Percentiles rank a stretch among this genome's conserved stretches.
Evolutionary conservation across 1,140 invertebrate species (phyloP).

Genomic region (Carposina sasakii): DNA sequence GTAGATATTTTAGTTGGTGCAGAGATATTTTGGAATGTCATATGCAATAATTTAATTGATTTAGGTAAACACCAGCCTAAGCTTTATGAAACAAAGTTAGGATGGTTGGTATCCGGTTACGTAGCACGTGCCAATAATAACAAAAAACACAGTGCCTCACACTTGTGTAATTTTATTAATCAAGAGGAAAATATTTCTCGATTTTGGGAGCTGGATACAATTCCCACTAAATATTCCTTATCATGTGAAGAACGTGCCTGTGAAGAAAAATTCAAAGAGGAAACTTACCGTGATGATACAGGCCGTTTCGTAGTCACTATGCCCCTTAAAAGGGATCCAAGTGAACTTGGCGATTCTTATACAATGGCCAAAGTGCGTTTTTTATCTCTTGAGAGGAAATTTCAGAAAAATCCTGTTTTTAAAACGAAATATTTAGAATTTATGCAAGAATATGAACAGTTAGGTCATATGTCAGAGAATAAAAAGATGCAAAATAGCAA

Average conservation of each 20-base stretch:
- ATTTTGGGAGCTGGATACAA: conserved; percentile 22
- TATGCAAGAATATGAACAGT: conserved; percentile 10
- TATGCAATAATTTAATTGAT: conserved; percentile 22
- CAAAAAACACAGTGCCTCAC: background rate
- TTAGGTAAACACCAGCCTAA: conserved; percentile 30
- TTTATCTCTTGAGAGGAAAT: conserved; percentile 7
- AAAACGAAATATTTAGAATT: conserved; percentile 7
- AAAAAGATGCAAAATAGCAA: background rate
- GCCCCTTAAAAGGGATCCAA: background rate
- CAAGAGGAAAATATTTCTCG: conserved; percentile 12
- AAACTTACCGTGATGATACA: conserved; percentile 10
- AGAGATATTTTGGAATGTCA: conserved; percentile 10
- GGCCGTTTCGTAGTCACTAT: conserved; percentile 20
- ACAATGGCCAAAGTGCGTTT: conserved; percentile 2
- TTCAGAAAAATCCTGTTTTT: conserved; percentile 6
- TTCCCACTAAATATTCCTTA: conserved; percentile 15
- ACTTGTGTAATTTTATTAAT: conserved; percentile 5
- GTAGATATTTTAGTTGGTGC: conserved; percentile 8
- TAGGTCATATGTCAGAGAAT: conserved; percentile 5
- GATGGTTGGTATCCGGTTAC: conserved; percentile 26
- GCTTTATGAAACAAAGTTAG: conserved; percentile 23
- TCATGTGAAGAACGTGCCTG: conserved; percentile 17
- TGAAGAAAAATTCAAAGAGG: conserved; percentile 17
- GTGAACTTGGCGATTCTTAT: conserved; percentile 5
- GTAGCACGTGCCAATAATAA: background rate